Conservation (phyloP, 1,140 invertebrate species). For the Bombus fervidus region DNA sequence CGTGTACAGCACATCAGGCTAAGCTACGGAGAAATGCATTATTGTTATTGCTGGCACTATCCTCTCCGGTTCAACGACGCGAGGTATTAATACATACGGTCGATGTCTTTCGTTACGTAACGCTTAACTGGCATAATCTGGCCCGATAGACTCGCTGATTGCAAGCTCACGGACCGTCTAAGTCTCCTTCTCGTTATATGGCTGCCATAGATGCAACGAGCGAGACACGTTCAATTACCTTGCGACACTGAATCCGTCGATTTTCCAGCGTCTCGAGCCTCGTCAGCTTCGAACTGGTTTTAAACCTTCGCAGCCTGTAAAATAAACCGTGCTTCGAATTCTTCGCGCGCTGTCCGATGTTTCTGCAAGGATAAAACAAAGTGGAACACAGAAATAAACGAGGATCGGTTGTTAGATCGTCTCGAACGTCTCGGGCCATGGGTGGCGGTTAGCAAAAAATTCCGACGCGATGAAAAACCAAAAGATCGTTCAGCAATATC, state of each 20-base stretch:
- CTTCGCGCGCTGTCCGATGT: neutral
- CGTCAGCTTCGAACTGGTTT: neutral
- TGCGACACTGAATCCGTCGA: neutral
- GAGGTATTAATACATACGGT: conserved; percentile 63
- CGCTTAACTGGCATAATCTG: conserved; percentile 47
- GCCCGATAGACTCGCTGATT: conserved; percentile 52
- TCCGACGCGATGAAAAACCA: conserved; percentile 27
- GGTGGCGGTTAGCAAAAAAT: conserved; percentile 9
- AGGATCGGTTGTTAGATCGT: neutral
- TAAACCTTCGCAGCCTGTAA: neutral
- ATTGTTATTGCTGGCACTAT: conserved; percentile 71
- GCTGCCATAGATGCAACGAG: neutral
- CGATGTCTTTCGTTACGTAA: conserved; percentile 67
- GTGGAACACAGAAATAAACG: neutral
- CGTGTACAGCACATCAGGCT: conserved; percentile 59
- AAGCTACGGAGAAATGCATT: conserved; percentile 65
- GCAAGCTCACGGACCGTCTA: conserved; percentile 33
- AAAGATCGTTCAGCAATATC: conserved; percentile 27
- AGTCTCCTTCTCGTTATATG: conserved; percentile 18
- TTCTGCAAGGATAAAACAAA: neutral
- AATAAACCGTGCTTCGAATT: neutral
- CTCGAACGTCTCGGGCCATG: neutral
- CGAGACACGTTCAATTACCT: conserved; percentile 28
- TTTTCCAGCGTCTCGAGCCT: neutral
- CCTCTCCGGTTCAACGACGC: conserved; percentile 54